Percentiles rank a stretch among this genome's conserved stretches.
Conservation (phyloP, 2,113 vertebrate species). For the Xiphorhynchus elegans region DNA sequence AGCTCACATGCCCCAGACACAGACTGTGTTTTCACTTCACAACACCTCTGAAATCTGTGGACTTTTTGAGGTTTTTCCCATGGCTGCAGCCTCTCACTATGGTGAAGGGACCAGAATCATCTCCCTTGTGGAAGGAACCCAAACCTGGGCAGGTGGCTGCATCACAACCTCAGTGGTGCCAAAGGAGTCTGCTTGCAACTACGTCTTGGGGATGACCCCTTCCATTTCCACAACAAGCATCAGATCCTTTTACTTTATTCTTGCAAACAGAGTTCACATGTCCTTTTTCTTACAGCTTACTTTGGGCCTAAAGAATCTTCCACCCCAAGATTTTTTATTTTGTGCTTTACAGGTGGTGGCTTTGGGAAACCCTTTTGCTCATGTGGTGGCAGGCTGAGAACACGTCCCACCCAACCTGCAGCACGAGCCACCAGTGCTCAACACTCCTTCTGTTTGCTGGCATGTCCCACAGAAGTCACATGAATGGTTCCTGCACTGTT, state of each 20-base stretch:
- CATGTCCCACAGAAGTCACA: background rate
- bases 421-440: background rate
- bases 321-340: background rate
- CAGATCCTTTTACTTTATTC: background rate
- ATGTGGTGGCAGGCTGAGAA: background rate
- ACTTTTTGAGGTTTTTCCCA: fast-evolving
- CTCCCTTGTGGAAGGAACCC: background rate
- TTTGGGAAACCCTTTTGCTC: background rate
- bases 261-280: fast-evolving
- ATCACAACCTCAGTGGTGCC: background rate
- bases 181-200: background rate
- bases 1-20: background rate
- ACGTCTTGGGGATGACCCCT: background rate
- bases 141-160: background rate
- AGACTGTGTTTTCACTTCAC: background rate
- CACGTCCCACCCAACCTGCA: background rate
- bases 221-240: background rate
- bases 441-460: background rate
- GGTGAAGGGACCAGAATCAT: background rate
- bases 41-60: background rate
- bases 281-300: background rate
- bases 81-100: background rate
- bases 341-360: background rate
- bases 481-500: background rate
- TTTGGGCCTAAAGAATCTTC: background rate